Base-by-base conservation (phyloP, 2,113 vertebrate species). In the Eira barbara region DNA sequence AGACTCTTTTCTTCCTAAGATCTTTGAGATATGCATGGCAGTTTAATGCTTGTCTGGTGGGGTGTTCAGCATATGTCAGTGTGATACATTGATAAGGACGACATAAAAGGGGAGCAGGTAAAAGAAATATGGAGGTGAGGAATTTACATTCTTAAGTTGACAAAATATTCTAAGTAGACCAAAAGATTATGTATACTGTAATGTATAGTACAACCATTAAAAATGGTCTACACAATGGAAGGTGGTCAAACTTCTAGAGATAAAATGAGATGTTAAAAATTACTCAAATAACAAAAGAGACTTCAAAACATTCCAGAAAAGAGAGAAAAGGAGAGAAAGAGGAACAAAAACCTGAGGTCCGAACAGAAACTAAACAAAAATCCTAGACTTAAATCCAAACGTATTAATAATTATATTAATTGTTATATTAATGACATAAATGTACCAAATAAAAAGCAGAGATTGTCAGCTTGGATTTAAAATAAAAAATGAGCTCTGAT, bases 221-320 rank as follows among this genome's bases (percentile, higher is more conserved):
- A 82, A 92, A 61, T 15, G 42, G 45, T 81, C n/a, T 79, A 42
- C 47, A 39, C 31, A 73, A 15, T 92, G 52, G 27, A 71, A 93
- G 12, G 45, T 57, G 23, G 13, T 36, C 47, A 90, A 59, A 59
- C 27, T 4, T 39, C 52, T 89, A 94, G 47, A 95, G 63, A 67
- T 86, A 45, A 91, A 88, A 91, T 85, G 55, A 36, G 73, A 73
- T 88, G 39, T 93, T 93, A 65, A 78, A 47, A 61, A 49, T 69
- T 81, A 93, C 14, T 82, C 14, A 92, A 47, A 76, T 92, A 71
- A 55, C 65, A 97, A 57, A 55, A 91, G 55, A 82, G 92, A 76
- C 61, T 81, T 92, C 17, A 92, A 42, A 89, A 84, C 78, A 42
- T 49, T 97, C 18, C 89, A 69, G 18, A 57, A 59, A 52, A 61